Percentiles rank a stretch among this genome's conserved stretches.
These are phyloP conservation scores for Nesidiocoris tenuis DNA, from an alignment of 2,888 invertebrate genomes.

Conservation along the genomic window DNA sequence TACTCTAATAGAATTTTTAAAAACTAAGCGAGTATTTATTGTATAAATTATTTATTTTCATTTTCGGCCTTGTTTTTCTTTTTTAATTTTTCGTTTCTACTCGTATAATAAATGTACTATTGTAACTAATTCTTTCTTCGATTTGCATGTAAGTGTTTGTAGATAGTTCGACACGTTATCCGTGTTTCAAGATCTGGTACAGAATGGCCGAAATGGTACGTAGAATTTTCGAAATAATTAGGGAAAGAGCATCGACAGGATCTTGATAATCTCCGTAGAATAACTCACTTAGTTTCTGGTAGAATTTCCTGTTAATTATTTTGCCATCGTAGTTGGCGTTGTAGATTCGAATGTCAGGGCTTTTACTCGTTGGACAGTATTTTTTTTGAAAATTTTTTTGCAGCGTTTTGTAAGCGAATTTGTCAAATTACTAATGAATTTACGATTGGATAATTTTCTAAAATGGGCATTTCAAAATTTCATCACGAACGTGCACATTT, in stretches of 20 bases:
- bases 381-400: too few species aligned
- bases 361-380: slow-evolving; percentile 1
- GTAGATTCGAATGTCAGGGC: slow-evolving; percentile 37
- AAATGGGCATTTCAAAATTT: too few species aligned
- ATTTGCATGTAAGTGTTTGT: not conserved
- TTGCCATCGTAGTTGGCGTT: slow-evolving; percentile 33
- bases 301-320: not conserved
- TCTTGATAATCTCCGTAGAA: not conserved
- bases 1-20: not conserved
- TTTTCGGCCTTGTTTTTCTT: not conserved
- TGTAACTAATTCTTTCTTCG: not conserved
- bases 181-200: not conserved
- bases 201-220: not conserved
- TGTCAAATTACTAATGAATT: too few species aligned
- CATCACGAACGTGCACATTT: too few species aligned
- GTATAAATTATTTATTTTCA: not conserved
- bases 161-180: not conserved
- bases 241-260: not conserved
- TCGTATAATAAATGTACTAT: too few species aligned
- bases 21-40: not conserved
- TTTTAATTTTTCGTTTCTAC: too few species aligned
- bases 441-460: too few species aligned
- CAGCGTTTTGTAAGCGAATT: too few species aligned
- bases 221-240: not conserved
- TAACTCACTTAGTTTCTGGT: not conserved